A percentile compares a stretch with the other conserved stretches of the same genome.
These are phyloP conservation scores for Meta bourneti DNA, from an alignment of 2,888 invertebrate species.

Conservation along the genomic window DNA sequence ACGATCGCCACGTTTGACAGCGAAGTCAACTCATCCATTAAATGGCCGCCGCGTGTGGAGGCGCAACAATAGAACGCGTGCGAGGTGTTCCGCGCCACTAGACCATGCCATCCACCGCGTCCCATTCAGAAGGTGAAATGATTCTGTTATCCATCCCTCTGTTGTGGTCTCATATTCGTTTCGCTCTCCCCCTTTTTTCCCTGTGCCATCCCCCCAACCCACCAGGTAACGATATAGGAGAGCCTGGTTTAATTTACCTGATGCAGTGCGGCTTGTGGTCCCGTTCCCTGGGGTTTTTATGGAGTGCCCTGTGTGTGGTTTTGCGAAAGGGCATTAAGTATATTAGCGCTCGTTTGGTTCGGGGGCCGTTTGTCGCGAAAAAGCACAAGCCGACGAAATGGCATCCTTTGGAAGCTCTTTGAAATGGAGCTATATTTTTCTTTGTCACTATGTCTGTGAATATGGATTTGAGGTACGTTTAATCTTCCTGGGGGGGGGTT, in stretches of 20 bases:
- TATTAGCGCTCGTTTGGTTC: conserved; percentile 69
- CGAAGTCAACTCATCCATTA: conserved; percentile 75
- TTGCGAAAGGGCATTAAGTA: conserved; percentile 70
- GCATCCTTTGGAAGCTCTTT: neutral
- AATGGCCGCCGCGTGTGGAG: conserved; percentile 69
- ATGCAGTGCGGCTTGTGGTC: conserved; percentile 52
- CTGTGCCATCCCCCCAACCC: neutral
- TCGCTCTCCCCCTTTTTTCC: conserved; percentile 11
- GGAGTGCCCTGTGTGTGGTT: conserved; percentile 52
- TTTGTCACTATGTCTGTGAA: no score
- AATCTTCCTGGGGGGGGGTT: no score
- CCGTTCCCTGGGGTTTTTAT: conserved; percentile 54
- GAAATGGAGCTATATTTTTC: no score
- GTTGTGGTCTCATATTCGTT: no score
- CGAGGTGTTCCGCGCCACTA: conserved; percentile 60
- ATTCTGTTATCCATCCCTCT: conserved; percentile 37
- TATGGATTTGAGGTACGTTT: no score
- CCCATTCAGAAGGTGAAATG: conserved; percentile 47
- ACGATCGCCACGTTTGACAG: conserved; percentile 63
- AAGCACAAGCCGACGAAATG: neutral
- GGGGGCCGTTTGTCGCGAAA: conserved; percentile 5
- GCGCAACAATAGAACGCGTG: conserved; percentile 53
- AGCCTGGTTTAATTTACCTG: conserved; percentile 72
- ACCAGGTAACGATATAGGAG: conserved; percentile 59
- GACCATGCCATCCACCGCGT: conserved; percentile 14